These are phyloP conservation scores for Metallyticus violacea DNA, from an alignment of 2,888 invertebrate species.

Conservation along the genomic window DNA sequence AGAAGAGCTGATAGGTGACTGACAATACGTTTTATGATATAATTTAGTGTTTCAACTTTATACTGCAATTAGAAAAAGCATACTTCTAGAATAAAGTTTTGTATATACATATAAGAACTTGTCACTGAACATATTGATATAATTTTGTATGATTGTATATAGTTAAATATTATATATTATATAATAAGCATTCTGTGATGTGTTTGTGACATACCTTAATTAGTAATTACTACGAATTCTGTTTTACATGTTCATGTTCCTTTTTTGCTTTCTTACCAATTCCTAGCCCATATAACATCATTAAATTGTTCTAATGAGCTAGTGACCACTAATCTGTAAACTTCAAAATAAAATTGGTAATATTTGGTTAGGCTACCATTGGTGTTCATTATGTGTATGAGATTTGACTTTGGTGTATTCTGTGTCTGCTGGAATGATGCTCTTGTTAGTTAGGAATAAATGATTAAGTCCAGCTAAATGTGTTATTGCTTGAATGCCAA, in stretches of 20 bases:
- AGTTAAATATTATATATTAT: not conserved
- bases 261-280: not conserved
- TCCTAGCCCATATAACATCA: not conserved
- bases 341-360: too few relatives aligned
- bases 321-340: too few relatives aligned
- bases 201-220: not conserved
- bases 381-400: too few relatives aligned
- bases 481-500: too few relatives aligned
- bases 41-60: not conserved
- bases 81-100: not conserved
- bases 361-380: too few relatives aligned
- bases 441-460: too few relatives aligned
- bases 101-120: not conserved
- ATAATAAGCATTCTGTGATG: not conserved
- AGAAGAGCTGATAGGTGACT: not conserved
- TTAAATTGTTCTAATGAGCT: too few relatives aligned
- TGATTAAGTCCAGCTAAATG: too few relatives aligned
- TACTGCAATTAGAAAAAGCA: not conserved
- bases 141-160: not conserved
- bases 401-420: too few relatives aligned
- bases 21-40: too few relatives aligned
- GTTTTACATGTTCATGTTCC: not conserved
- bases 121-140: not conserved
- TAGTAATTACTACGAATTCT: not conserved
- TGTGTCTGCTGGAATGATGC: too few relatives aligned